These are phyloP conservation scores for Octonoba sinensis DNA, from an alignment of 2,888 invertebrate genomes.

Conservation along the genomic window DNA sequence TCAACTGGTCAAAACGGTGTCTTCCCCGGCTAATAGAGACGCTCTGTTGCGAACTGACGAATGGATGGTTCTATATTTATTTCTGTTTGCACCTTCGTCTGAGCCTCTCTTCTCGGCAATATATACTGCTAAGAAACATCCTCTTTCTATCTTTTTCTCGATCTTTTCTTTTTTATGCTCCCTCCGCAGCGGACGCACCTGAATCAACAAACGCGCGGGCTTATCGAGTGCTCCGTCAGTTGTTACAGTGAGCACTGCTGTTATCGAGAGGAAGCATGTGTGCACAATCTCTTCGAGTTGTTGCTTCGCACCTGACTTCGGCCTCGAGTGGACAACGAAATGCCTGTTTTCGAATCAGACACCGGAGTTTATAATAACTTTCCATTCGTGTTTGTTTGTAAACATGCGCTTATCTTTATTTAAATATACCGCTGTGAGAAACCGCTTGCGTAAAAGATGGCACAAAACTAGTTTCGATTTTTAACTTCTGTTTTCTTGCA, in stretches of 20 bases:
- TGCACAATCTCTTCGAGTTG: background rate
- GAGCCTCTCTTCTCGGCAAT: slow-evolving; percentile 18
- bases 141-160: background rate
- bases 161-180: background rate
- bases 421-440: no score
- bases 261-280: slow-evolving; percentile 27
- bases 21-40: slow-evolving; percentile 12
- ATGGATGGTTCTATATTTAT: slow-evolving; percentile 29
- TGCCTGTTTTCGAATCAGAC: no score
- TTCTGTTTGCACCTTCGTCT: slow-evolving; percentile 32
- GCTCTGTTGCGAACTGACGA: slow-evolving; percentile 20
- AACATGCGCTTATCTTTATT: no score
- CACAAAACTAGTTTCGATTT: no score
- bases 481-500: no score
- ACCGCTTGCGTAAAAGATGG: no score
- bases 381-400: no score
- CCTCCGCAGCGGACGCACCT: slow-evolving; percentile 23
- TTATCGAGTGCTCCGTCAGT: slow-evolving; percentile 43
- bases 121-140: slow-evolving; percentile 22
- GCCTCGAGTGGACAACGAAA: background rate
- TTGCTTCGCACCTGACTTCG: slow-evolving; percentile 1
- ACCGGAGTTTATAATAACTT: no score
- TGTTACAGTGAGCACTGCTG: slow-evolving; percentile 15
- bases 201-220: slow-evolving; percentile 42
- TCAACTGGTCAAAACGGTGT: slow-evolving; percentile 23